These are phyloP conservation scores for Echinarachnius parma DNA, from an alignment of 53 echinoderm and acorn worm species.

Conservation along the genomic window DNA sequence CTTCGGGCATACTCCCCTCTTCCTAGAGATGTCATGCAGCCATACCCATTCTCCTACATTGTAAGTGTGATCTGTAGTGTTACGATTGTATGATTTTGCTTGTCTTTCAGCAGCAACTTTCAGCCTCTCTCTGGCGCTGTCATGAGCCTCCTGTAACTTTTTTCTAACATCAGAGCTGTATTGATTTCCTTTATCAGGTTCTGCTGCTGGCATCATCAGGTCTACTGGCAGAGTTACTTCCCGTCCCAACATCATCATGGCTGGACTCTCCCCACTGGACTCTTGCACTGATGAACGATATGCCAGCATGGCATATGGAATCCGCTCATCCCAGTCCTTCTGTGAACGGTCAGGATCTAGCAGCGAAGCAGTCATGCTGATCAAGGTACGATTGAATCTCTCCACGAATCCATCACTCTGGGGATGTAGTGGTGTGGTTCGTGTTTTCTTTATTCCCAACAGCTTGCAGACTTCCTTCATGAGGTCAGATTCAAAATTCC, in stretches of 20 bases:
- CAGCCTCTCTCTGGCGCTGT: conserved; percentile 6
- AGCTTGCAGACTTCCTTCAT: not conserved
- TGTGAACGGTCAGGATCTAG: conserved; percentile 2
- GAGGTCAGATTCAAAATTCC: conserved; percentile 23
- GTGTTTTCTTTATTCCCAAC: conserved; percentile 9
- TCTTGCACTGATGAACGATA: conserved; percentile 26
- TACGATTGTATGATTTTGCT: conserved; percentile 6
- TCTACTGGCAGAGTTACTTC: conserved; percentile 28
- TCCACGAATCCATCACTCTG: conserved; percentile 32
- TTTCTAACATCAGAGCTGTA: not conserved
- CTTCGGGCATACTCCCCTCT: conserved; percentile 20
- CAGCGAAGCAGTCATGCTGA: not conserved
- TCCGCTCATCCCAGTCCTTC: conserved; percentile 26
- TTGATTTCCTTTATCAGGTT: not conserved
- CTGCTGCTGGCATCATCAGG: conserved; percentile 3
- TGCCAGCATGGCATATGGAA: conserved; percentile 27
- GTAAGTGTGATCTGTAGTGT: not conserved
- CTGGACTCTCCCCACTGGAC: not conserved
- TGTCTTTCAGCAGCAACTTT: not conserved
- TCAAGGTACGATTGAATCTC: conserved; percentile 30
- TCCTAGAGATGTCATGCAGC: not conserved
- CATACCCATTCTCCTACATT: conserved; percentile 1
- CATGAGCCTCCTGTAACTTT: conserved; percentile 10
- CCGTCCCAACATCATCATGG: conserved; percentile 25
- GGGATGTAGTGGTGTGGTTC: conserved; percentile 5